Conservation (phyloP, 1,140 invertebrate species). For the Brachionus rubens region DNA sequence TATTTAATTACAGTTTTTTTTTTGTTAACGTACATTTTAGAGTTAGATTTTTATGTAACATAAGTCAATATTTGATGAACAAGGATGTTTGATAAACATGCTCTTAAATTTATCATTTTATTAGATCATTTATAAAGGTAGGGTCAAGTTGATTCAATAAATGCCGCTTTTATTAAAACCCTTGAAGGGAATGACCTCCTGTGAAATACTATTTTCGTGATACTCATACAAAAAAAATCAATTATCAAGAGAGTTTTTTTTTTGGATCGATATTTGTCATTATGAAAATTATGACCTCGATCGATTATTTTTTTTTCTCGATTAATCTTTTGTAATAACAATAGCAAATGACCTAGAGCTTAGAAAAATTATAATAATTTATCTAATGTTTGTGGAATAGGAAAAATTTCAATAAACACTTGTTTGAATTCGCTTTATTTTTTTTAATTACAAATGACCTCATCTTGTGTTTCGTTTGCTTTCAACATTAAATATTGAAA, state of each 20-base stretch:
- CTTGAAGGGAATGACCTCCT: too few species aligned
- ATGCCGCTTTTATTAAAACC: too few species aligned
- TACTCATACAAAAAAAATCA: neutral
- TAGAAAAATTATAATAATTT: slow-evolving; percentile 33
- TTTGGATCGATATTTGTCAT: too few species aligned
- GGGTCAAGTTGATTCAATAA: too few species aligned
- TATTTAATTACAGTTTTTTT: slow-evolving; percentile 38
- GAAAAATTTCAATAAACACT: slow-evolving; percentile 27
- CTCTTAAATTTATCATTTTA: neutral
- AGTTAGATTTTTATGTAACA: neutral
- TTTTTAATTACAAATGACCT: slow-evolving; percentile 42
- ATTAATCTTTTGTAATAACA: slow-evolving; percentile 38
- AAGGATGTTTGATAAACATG: neutral
- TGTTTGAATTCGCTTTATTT: neutral
- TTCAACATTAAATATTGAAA: neutral
- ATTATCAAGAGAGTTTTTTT: too few species aligned
- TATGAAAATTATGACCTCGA: too few species aligned
- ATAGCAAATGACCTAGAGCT: slow-evolving; percentile 12
- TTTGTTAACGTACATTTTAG: slow-evolving; percentile 8
- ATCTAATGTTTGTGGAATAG: neutral
- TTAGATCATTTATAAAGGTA: too few species aligned
- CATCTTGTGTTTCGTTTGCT: too few species aligned
- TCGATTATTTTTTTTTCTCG: slow-evolving; percentile 8
- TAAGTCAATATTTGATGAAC: neutral
- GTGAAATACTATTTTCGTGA: too few species aligned